Conservation (phyloP, 1,140 invertebrate species). For the Trypoxylus dichotomus region DNA sequence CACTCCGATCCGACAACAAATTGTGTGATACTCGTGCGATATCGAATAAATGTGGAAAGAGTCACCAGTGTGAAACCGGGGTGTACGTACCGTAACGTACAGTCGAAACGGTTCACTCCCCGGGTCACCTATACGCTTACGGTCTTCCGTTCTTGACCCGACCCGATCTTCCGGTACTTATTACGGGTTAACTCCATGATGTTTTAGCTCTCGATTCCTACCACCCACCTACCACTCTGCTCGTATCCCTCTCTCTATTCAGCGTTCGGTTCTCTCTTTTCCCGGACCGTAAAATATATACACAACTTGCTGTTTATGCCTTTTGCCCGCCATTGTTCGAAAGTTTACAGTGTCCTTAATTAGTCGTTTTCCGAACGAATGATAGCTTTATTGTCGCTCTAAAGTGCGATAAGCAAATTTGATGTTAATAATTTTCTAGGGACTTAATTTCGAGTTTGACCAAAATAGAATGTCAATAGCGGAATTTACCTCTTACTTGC, state of each 20-base stretch:
- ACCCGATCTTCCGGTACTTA: slow-evolving; percentile 33
- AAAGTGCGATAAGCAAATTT: neutral
- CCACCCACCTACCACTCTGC: neutral
- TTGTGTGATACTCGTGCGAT: slow-evolving; percentile 32
- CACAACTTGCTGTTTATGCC: slow-evolving; percentile 8
- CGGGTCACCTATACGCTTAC: slow-evolving; percentile 25
- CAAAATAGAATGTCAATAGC: too few species aligned
- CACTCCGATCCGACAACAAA: slow-evolving; percentile 36
- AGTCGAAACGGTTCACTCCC: neutral
- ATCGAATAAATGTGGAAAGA: slow-evolving; percentile 20
- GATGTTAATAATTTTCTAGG: neutral
- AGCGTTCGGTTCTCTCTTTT: neutral
- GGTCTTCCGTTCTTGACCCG: slow-evolving; percentile 33
- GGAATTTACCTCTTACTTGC: too few species aligned
- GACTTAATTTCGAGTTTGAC: neutral
- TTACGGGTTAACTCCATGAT: slow-evolving; percentile 30
- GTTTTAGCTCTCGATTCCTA: slow-evolving; percentile 10
- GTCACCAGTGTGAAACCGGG: neutral
- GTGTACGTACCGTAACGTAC: neutral
- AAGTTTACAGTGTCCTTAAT: slow-evolving; percentile 16
- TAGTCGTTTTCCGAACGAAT: slow-evolving; percentile 1
- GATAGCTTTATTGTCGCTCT: neutral
- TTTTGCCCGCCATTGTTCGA: slow-evolving; percentile 4
- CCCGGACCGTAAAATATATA: slow-evolving; percentile 17
- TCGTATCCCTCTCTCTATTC: neutral